phyloP scores from a whole-genome alignment of 2,888 invertebrate genomes.

The Cabera pusaria region DNA sequence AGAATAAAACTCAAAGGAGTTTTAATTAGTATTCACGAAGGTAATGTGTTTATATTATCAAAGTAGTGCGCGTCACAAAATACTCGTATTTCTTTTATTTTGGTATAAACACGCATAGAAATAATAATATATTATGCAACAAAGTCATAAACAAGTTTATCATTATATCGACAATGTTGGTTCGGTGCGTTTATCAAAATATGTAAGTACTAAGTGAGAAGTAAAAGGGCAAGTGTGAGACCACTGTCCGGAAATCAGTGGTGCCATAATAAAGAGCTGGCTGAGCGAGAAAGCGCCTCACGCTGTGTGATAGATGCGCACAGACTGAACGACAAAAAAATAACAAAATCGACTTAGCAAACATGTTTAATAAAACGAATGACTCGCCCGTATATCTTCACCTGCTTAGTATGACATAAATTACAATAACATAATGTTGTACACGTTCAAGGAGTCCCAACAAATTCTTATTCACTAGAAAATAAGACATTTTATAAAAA shows the following conservation, averaged over 20 bases:
- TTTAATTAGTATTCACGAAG: too few relatives aligned
- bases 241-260: constrained; percentile 74
- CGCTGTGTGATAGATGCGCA: constrained; percentile 81
- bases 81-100: too few relatives aligned
- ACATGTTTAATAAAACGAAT: constrained; percentile 82
- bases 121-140: too few relatives aligned
- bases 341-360: constrained; percentile 81
- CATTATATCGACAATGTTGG: neutral
- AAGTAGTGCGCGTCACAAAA: too few relatives aligned
- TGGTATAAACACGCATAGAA: too few relatives aligned
- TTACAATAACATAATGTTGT: constrained; percentile 83
- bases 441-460: constrained; percentile 79
- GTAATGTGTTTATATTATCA: too few relatives aligned
- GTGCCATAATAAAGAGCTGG: constrained; percentile 76
- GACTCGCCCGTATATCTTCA: constrained; percentile 81
- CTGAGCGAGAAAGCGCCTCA: constrained; percentile 75
- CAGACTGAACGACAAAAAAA: constrained; percentile 73
- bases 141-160: too few relatives aligned
- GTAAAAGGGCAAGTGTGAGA: constrained; percentile 41
- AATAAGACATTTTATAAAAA: constrained; percentile 75
- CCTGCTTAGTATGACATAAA: constrained; percentile 83
- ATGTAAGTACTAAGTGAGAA: constrained; percentile 4
- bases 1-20: too few relatives aligned
- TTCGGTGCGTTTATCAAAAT: neutral
- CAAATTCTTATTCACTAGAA: constrained; percentile 80